Evolutionary conservation across 92 coral and sea anemone species (phyloP).

Genomic region (Epizoanthus illoricatus): DNA sequence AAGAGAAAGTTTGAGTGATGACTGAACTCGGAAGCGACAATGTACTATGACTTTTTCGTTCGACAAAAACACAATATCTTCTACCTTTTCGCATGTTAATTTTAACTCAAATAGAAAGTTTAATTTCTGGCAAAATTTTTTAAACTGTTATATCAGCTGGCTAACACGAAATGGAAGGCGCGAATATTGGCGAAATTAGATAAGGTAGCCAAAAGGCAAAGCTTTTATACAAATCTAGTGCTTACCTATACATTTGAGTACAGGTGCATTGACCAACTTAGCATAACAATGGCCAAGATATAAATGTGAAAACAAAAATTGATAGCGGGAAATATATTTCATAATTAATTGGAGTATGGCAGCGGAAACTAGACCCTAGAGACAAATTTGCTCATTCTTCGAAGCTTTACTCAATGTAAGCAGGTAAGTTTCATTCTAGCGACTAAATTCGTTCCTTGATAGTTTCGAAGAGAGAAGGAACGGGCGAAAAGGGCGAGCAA

Average conservation of each 20-base stretch:
- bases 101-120: conserved; percentile 72
- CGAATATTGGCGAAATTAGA: conserved; percentile 67
- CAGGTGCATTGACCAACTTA: conserved; percentile 63
- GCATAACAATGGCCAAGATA: conserved; percentile 97
- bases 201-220: conserved; percentile 88
- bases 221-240: conserved; percentile 86
- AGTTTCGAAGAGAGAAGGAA: conserved; percentile 14
- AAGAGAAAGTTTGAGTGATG: conserved; percentile 32
- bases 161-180: conserved; percentile 36
- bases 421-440: conserved; percentile 60
- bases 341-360: conserved; percentile 93
- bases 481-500: not conserved
- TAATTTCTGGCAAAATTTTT: conserved; percentile 68
- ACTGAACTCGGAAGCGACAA: conserved; percentile 32
- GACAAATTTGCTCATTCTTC: conserved; percentile 73
- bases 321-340: conserved; percentile 93
- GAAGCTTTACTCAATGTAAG: conserved; percentile 56
- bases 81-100: conserved; percentile 62
- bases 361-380: conserved; percentile 83
- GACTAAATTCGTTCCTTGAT: conserved; percentile 21
- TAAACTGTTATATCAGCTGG: conserved; percentile 79
- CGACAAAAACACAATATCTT: conserved; percentile 37
- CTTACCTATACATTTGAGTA: conserved; percentile 80
- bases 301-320: conserved; percentile 88
- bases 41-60: conserved; percentile 24